Base-by-base conservation (phyloP, 2,113 vertebrate species). In the Progne subis region DNA sequence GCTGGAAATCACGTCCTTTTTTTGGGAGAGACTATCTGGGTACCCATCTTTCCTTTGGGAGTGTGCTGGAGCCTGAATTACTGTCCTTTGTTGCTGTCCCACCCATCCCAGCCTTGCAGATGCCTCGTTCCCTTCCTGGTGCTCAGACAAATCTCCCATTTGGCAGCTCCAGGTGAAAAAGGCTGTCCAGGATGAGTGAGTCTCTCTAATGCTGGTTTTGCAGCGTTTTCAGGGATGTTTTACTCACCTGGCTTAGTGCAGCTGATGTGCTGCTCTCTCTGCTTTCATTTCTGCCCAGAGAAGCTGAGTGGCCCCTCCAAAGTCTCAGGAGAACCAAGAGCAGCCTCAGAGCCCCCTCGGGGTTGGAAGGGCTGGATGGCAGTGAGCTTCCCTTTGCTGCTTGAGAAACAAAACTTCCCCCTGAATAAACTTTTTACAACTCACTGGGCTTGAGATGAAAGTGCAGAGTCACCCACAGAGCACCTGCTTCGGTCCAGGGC, bases 381-480 rank as follows among this genome's bases (percentile, higher is more conserved):
- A 34, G 12, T 29, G 10, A 94, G 24, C 49, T 75, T 68, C 47
- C 57, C 41, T 46, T 68, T 88, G 67, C 70, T 88, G 60, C 60
- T 55, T 2, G 0, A 39, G 78, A 50, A 60, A 28, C 15, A 41
- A 49, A 78, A n/a, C 32, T 39, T 49, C 29, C 5, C 17, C 23
- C 20, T 41, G 25, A 79, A 29, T 31, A 56, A 56, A 59, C 69
- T 4, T 1, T 2, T 41, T 14, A 12, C n/a, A 26, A 9, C 57
- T 71, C 10, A 0, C 34, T 3, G 2, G 53, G 56, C 9, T 49
- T 50, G n/a, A 0, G 3, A 6, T 55, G 29, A 57, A 88, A 77
- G 21, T 14, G 23, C 76, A 67, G 37, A 67, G 32, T 65, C 24
- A 29, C 39, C 32, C 52, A 4, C 1, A 2, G 64, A 82, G 43